Evolutionary conservation across 2,113 vertebrate genomes (phyloP).

Genomic region (Chloropsis cyanopogon): DNA sequence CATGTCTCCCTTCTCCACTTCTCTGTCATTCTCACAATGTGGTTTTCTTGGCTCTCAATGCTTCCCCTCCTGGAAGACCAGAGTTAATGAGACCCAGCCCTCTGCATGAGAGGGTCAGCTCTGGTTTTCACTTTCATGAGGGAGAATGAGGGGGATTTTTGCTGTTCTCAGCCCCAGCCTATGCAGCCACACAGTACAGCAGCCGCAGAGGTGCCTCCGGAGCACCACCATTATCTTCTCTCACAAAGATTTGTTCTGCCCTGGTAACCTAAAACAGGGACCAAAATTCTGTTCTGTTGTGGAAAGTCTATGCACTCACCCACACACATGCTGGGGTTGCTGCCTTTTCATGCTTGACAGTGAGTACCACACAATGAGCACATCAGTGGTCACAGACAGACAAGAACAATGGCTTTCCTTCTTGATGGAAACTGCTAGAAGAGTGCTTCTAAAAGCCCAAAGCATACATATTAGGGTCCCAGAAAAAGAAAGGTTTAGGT

Average conservation of each 20-base stretch:
- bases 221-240: background rate
- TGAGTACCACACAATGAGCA: background rate
- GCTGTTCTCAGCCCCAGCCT: background rate
- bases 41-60: background rate
- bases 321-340: background rate
- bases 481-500: background rate
- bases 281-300: background rate
- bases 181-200: fast-evolving
- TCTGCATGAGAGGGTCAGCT: background rate
- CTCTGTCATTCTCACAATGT: background rate
- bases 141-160: background rate
- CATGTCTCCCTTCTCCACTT: background rate
- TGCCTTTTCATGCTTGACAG: background rate
- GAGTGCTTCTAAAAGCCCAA: background rate
- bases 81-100: background rate
- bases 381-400: background rate
- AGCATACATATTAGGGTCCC: background rate
- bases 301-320: background rate
- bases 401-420: background rate
- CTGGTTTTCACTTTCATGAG: background rate
- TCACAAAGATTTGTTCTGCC: background rate
- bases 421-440: background rate
- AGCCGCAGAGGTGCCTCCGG: background rate
- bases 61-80: background rate
- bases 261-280: background rate